phyloP scores from a whole-genome alignment of 2,113 vertebrate genomes.

The Buteo buteo region DNA sequence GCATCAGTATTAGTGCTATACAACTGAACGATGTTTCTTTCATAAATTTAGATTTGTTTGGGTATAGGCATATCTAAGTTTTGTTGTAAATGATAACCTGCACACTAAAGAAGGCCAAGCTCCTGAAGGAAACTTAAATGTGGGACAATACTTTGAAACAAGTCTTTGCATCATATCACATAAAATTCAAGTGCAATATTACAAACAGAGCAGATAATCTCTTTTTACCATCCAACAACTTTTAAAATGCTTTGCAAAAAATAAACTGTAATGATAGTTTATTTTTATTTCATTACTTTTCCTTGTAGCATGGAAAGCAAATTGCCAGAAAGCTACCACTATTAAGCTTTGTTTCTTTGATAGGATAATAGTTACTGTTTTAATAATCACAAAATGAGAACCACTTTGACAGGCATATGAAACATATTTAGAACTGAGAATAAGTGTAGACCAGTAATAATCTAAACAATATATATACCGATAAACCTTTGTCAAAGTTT shows the following conservation, averaged over 20 bases:
- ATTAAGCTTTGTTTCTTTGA: background rate
- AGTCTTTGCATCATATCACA: background rate
- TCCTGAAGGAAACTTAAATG: background rate
- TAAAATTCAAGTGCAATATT: background rate
- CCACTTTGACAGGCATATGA: background rate
- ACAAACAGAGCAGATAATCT: background rate
- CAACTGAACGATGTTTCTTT: background rate
- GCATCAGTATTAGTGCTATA: background rate
- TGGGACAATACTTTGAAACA: background rate
- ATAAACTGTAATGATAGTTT: background rate
- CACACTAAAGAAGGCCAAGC: background rate
- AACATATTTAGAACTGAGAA: background rate
- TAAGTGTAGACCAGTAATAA: background rate
- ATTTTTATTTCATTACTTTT: background rate
- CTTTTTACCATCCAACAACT: background rate
- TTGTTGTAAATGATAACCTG: background rate
- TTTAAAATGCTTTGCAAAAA: background rate
- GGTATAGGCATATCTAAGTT: background rate
- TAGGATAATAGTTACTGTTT: background rate
- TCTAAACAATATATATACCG: background rate
- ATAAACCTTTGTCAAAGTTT: background rate
- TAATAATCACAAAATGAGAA: background rate
- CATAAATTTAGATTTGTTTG: background rate
- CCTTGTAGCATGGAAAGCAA: background rate
- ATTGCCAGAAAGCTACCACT: background rate